Evolutionary conservation across 92 coral and sea anemone genomes (phyloP), one percentile per base, ranked within the genome.

Genomic region (Blastomussa wellsi): DNA sequence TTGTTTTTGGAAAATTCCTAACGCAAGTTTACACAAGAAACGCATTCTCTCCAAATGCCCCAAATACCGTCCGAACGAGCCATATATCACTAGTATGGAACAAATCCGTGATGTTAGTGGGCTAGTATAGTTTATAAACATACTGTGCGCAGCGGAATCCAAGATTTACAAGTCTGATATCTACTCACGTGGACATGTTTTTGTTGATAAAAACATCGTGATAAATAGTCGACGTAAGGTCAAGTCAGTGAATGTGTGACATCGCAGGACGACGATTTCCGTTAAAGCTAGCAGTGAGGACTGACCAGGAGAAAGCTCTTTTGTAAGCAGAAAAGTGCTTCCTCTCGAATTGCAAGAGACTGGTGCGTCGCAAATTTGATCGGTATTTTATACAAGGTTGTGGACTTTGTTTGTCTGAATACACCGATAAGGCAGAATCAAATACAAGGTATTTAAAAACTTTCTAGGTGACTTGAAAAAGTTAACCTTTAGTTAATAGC

Each of bases 161-260:
- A 71, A 82, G 79, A 82, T 82, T 70, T 71, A n/a, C 38, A 9
- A 32, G 37, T 8, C 69, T 22, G 86, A 82, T 82, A 82, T 71
- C 49, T 35, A 65, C n/a, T 20, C n/a, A 9, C 53, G 1, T 33
- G 69, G 17, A 53, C 7, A 82, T 82, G 78, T 70, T 71, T 42
- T 17, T 37, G 53, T 53, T 69, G 86, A 82, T 82, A 82, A 82
- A 70, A 33, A 71, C 28, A 22, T 36, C 19, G 66, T 12, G 78
- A 82, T 70, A 81, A 52, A 81, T 70, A 20, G 51, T 38, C 52
- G 86, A 82, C 86, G 51, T 53, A 37, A 33, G 86, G 86, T 82
- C 86, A 82, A 82, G 68, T 37, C 69, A 68, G 19, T 9, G 44
- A 15, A 7, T 15, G 75, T 70, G 44, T 36, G 75, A 67, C 29